Conservation (phyloP, 2,113 vertebrate species). For the Dipodomys stephensi region DNA sequence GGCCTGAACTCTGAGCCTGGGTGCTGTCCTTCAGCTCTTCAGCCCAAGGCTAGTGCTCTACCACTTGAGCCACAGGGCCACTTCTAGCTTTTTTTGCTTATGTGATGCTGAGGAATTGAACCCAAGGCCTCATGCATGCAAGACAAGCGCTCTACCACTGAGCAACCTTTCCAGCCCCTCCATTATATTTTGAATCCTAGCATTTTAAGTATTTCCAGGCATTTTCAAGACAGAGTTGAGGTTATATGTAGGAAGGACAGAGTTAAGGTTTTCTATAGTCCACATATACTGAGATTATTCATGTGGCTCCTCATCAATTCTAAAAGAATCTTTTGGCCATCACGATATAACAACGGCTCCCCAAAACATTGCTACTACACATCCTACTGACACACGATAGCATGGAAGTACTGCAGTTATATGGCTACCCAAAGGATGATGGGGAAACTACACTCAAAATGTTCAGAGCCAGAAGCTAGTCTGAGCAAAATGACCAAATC, state of each 20-base stretch:
- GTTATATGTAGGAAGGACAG: background rate
- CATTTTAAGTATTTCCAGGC: background rate
- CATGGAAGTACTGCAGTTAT: background rate
- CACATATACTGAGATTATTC: background rate
- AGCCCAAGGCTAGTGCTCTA: no score
- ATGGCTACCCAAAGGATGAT: rapidly evolving
- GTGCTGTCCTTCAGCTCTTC: no score
- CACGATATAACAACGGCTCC: background rate
- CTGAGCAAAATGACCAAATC: background rate
- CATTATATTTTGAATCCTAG: background rate
- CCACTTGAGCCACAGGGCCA: no score
- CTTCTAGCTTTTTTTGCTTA: no score
- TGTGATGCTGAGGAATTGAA: no score
- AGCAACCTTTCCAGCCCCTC: no score
- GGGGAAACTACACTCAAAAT: background rate
- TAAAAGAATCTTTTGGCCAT: background rate
- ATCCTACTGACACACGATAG: background rate
- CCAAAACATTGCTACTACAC: background rate
- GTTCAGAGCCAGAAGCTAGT: background rate
- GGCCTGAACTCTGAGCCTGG: no score
- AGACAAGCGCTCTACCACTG: no score
- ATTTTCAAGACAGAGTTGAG: background rate
- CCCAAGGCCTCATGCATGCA: no score
- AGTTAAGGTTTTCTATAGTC: background rate
- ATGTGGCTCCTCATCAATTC: background rate